phyloP scores from a whole-genome alignment of 2,888 invertebrate species.

The Andrena marginata region DNA sequence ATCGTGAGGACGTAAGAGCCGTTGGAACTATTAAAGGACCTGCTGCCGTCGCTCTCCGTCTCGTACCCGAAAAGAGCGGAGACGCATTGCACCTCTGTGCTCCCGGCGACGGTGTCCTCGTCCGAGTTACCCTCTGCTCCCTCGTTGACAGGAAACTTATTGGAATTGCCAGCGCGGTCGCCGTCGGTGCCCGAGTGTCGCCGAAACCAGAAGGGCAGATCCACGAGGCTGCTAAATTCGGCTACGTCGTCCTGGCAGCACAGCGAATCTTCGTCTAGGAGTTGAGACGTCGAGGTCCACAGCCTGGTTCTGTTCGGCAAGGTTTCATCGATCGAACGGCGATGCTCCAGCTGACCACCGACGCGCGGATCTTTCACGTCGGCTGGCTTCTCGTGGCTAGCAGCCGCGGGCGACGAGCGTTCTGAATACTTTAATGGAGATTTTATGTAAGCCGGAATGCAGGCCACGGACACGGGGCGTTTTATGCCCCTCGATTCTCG shows the following conservation, averaged over 20 bases:
- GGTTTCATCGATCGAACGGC: neutral
- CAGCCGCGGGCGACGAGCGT: neutral
- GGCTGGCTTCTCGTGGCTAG: neutral
- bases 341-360: no score
- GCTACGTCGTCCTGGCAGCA: constrained; percentile 9
- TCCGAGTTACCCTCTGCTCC: neutral
- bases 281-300: constrained; percentile 34
- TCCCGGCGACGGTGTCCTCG: neutral
- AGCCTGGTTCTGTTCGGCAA: neutral
- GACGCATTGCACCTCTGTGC: neutral
- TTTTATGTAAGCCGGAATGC: neutral
- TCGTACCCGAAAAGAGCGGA: neutral
- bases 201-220: neutral
- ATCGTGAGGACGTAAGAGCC: constrained; percentile 59
- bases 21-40: neutral
- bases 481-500: neutral
- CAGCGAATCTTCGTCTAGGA: neutral
- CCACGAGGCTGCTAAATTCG: constrained; percentile 27
- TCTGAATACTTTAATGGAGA: neutral
- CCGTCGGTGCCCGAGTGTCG: neutral
- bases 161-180: neutral
- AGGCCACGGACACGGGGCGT: neutral
- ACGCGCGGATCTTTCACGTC: neutral
- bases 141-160: neutral
- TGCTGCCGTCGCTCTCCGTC: constrained; percentile 6